Conservation (phyloP, 2,797 vertebrate genomes). For the Poecilia gillii region DNA sequence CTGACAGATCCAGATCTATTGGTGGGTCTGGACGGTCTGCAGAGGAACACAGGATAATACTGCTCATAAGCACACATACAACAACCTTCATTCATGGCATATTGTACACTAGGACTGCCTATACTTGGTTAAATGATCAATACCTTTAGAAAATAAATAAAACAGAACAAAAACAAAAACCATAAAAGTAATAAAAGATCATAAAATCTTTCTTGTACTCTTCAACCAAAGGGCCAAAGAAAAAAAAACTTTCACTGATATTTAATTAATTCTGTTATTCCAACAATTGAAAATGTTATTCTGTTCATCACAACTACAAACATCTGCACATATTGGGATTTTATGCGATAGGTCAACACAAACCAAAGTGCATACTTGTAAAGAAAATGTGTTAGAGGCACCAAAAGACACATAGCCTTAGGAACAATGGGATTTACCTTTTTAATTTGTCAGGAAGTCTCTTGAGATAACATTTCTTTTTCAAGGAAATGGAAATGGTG, state of each 20-base stretch:
- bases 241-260: not conserved
- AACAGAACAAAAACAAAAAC: not conserved
- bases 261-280: not conserved
- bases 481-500: not conserved
- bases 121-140: not conserved
- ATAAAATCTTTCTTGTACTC: not conserved
- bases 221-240: not conserved
- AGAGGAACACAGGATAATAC: slow-evolving; percentile 21
- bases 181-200: not conserved
- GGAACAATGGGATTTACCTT: not conserved
- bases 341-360: not conserved
- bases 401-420: not conserved
- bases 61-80: slow-evolving; percentile 1
- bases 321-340: not conserved
- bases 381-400: not conserved
- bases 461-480: not conserved
- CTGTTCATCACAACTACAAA: not conserved
- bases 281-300: not conserved
- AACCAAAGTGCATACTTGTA: not conserved
- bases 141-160: not conserved
- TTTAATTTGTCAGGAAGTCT: not conserved
- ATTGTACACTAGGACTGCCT: not conserved
- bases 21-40: slow-evolving; percentile 90
- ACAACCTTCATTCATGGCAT: not conserved
- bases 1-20: slow-evolving; percentile 90